Percentiles rank a stretch among this genome's conserved stretches.
phyloP scores from a whole-genome alignment of 64 coral and sea anemone genomes.

The Orbicella faveolata region DNA sequence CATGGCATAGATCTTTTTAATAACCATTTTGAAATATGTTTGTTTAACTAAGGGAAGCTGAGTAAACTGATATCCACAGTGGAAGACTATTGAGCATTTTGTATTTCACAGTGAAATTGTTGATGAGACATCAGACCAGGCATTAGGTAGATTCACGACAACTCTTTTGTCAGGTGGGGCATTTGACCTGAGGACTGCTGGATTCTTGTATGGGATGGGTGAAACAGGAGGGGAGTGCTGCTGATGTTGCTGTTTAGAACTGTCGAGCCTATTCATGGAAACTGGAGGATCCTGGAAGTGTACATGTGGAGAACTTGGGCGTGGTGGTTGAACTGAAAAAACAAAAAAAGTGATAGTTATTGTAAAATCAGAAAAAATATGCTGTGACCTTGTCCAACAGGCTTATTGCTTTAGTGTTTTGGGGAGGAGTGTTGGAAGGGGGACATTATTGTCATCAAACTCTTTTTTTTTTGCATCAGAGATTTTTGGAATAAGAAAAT shows the following conservation, averaged over 20 bases:
- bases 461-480: too few species aligned
- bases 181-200: background rate
- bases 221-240: constrained; percentile 45
- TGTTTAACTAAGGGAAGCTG: too few species aligned
- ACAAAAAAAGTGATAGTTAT: background rate
- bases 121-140: constrained; percentile 71
- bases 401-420: too few species aligned
- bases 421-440: too few species aligned
- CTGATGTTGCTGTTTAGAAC: background rate
- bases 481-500: too few species aligned
- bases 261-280: background rate
- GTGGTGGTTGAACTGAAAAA: constrained; percentile 25
- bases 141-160: constrained; percentile 54
- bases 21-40: too few species aligned
- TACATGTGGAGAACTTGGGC: constrained; percentile 48
- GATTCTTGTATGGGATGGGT: constrained; percentile 40
- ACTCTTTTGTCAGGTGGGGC: constrained; percentile 36
- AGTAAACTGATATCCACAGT: too few species aligned
- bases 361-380: background rate
- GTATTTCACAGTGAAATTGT: constrained; percentile 43
- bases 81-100: background rate
- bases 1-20: too few species aligned
- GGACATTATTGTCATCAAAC: too few species aligned
- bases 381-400: too few species aligned
- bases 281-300: constrained; percentile 50